Percentiles rank a stretch among this genome's conserved stretches.
Evolutionary conservation across 2,888 invertebrate genomes (phyloP).

Genomic region (Clistopyga incitator): DNA sequence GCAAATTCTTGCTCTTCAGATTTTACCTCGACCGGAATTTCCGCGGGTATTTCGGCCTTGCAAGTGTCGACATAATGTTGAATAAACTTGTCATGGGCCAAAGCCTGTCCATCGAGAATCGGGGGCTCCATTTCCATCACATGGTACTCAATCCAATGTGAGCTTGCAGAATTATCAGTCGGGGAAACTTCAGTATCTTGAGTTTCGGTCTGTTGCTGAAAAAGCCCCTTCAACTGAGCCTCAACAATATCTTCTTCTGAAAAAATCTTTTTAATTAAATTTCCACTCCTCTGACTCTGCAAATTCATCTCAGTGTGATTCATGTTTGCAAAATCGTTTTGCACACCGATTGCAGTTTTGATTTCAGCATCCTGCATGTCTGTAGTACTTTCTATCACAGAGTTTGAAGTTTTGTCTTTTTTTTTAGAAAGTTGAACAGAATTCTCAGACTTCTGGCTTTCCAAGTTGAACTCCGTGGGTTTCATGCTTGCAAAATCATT

Average conservation of each 20-base stretch:
- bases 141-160: not conserved
- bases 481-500: not conserved
- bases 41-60: not conserved
- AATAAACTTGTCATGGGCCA: not conserved
- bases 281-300: not conserved
- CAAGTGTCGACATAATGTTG: not conserved
- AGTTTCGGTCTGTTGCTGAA: not conserved
- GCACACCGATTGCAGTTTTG: no score
- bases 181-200: not conserved
- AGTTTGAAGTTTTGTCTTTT: not conserved
- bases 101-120: not conserved
- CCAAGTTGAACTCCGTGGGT: not conserved
- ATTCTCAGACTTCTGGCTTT: not conserved
- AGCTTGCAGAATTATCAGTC: not conserved
- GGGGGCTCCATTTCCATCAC: no score
- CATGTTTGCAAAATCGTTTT: not conserved
- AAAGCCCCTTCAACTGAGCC: not conserved
- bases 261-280: not conserved
- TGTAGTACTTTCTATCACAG: not conserved
- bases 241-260: not conserved
- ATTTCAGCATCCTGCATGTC: not conserved
- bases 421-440: not conserved
- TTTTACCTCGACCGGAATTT: not conserved
- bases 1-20: not conserved
- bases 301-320: not conserved